phyloP scores from a whole-genome alignment of 2,888 invertebrate genomes.

The Aphidoletes aphidimyza region DNA sequence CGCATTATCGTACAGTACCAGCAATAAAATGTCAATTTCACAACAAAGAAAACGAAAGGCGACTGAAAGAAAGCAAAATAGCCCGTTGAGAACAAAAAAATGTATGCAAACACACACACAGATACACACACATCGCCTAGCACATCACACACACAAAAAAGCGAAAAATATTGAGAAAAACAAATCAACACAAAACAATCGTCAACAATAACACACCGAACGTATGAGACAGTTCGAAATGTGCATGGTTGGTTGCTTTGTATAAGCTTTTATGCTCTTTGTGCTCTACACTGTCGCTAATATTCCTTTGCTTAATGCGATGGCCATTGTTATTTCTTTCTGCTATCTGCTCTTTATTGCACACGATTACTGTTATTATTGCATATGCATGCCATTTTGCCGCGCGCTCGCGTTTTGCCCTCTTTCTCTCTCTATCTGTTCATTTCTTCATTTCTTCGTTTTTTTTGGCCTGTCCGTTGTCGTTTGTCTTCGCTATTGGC shows the following conservation, averaged over 20 bases:
- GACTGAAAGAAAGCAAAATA: constrained; percentile 22
- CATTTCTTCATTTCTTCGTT: background rate
- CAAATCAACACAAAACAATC: constrained; percentile 46
- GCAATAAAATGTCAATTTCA: constrained; percentile 25
- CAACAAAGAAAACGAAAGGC: constrained; percentile 30
- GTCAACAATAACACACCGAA: constrained; percentile 33
- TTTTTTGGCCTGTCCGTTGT: background rate
- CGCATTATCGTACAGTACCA: constrained; percentile 16
- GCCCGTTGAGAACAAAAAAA: background rate
- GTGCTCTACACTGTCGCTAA: constrained; percentile 1
- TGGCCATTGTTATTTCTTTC: constrained; percentile 26
- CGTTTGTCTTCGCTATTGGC: constrained; percentile 40
- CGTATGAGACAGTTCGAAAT: constrained; percentile 36
- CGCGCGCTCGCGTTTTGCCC: background rate
- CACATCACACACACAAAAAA: background rate
- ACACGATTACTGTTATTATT: constrained; percentile 51
- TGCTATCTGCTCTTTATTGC: constrained; percentile 37
- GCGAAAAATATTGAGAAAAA: constrained; percentile 31
- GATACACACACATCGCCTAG: background rate
- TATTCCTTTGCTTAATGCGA: constrained; percentile 10
- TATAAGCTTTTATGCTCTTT: constrained; percentile 41
- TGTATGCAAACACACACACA: background rate
- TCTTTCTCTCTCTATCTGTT: background rate
- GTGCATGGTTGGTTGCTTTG: constrained; percentile 27
- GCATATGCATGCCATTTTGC: constrained; percentile 33